Conservation (phyloP, 2,797 vertebrate species). For the Gouania willdenowi region DNA sequence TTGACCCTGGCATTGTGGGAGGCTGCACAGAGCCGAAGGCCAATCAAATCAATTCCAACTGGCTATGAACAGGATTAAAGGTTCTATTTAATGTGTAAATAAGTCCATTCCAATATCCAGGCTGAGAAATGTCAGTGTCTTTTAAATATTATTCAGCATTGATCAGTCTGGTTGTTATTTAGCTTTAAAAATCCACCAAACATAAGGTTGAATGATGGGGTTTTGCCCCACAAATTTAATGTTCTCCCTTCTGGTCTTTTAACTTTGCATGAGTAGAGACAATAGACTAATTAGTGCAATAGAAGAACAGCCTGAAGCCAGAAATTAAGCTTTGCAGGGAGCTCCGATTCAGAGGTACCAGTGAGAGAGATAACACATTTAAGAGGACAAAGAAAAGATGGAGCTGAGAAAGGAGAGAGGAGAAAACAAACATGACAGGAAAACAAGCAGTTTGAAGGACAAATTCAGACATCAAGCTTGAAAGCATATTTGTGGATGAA, state of each 20-base stretch:
- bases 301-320: constrained; percentile 41
- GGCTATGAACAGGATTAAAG: constrained; percentile 27
- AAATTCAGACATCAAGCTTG: constrained; percentile 9
- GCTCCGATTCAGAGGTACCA: constrained; percentile 33
- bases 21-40: constrained; percentile 35
- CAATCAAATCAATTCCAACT: constrained; percentile 48
- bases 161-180: background rate
- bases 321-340: constrained; percentile 33
- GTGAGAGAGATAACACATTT: too few species aligned
- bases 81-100: constrained; percentile 24
- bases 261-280: constrained; percentile 29
- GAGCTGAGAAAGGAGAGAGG: background rate
- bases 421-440: constrained; percentile 6
- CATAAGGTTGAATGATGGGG: constrained; percentile 20
- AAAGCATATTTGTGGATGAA: constrained; percentile 13
- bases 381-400: constrained; percentile 16
- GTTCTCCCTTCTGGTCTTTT: constrained; percentile 18
- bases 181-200: background rate
- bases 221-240: constrained; percentile 14
- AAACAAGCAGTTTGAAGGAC: constrained; percentile 22
- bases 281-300: constrained; percentile 52
- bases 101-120: constrained; percentile 10
- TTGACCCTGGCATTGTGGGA: constrained; percentile 41
- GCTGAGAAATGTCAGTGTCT: constrained; percentile 15
- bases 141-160: constrained; percentile 15